Base-by-base conservation (phyloP, 2,888 invertebrate genomes). In the Ferdinandea cuprea region DNA sequence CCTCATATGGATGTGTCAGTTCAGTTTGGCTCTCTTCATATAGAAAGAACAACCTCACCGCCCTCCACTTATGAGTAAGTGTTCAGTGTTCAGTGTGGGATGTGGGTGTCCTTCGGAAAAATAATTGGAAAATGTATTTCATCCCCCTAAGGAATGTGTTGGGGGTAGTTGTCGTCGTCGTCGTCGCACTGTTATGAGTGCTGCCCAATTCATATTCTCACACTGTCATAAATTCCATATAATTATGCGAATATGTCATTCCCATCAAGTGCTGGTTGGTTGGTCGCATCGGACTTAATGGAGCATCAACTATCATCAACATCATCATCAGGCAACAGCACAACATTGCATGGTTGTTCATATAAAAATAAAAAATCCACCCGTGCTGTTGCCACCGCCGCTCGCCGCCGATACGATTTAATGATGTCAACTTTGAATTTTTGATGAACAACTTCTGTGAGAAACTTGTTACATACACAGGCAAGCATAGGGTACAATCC, bases 231-330 rank as follows among this genome's bases (percentile, higher is more conserved):
- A 61, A 78, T 63, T 69, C 63, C 72, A 83, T 56, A 83, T 78
- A 83, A 83, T 83, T 83, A 83, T 83, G 83, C 71, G 83, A 83
- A 83, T 73, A 73, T 83, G 83, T 83, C 78, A 83, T 66, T 78
- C 37, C 68, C 83, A 83, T 78, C 83, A 72, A 83, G 73, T 78
- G 63, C 63, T 73, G 83, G 78, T 78, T 78, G 78, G 83, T 78
- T 83, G 78, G 78, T 78, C 72, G 83, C 83, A 68, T 83, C 83
- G 72, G 58, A 83, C 83, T 83, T 83, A 83, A 83, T 83, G 72
- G 83, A 83, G 78, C 83, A 83, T 83, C 83, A 78, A 78, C 83
- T 78, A 78, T 77, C 66, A 83, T 83, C 78, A 83, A 68, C 83
- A 73, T 83, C 78, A 77, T 61, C 65, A 52, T 37, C 78, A 56